Conservation (phyloP, 2,888 invertebrate species). For the Rotaria socialis region DNA sequence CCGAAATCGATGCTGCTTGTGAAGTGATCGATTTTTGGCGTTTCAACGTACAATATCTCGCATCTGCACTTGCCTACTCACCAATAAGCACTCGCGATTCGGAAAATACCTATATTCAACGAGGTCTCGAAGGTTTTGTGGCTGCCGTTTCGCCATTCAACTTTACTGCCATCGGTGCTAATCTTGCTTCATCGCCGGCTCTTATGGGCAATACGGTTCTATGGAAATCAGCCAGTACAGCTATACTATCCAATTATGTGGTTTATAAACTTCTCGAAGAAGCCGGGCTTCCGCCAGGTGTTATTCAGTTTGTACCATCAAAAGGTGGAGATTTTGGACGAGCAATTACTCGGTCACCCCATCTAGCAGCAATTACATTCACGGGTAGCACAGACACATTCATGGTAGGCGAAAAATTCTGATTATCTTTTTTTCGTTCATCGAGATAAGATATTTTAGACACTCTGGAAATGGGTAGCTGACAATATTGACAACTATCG, state of each 20-base stretch:
- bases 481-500: conserved; percentile 76
- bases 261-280: conserved; percentile 77
- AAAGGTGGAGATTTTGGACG: conserved; percentile 93
- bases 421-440: conserved; percentile 44
- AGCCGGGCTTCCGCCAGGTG: conserved; percentile 88
- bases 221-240: conserved; percentile 98
- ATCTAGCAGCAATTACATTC: conserved; percentile 90
- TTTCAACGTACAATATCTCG: conserved; percentile 65
- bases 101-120: conserved; percentile 37
- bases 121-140: conserved; percentile 87
- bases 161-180: conserved; percentile 98
- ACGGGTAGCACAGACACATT: conserved; percentile 85
- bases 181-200: conserved; percentile 69
- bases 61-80: conserved; percentile 81
- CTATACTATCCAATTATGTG: conserved; percentile 86
- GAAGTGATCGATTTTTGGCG: conserved; percentile 92
- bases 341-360: conserved; percentile 75
- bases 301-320: conserved; percentile 92
- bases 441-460: conserved; percentile 48
- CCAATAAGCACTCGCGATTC: conserved; percentile 74
- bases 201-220: conserved; percentile 79
- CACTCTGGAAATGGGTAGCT: conserved; percentile 83
- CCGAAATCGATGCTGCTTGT: conserved; percentile 84
- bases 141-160: conserved; percentile 98
- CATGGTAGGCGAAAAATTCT: conserved; percentile 4